Percentiles rank a stretch among this genome's conserved stretches.
Evolutionary conservation across 2,113 vertebrate species (phyloP).

Genomic region (Microcebus ravelobensis): DNA sequence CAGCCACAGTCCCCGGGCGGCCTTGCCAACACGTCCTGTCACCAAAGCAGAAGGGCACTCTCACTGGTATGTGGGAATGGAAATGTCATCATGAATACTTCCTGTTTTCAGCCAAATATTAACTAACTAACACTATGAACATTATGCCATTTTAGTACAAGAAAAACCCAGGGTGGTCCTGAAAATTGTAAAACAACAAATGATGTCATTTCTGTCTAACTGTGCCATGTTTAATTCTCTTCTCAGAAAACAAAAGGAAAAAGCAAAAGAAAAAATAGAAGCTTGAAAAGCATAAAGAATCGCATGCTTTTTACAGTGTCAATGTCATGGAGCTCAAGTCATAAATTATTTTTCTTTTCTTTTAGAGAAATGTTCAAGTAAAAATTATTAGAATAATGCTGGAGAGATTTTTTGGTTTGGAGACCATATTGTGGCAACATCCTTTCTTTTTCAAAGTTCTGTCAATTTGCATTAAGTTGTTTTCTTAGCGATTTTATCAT

Average conservation of each 20-base stretch:
- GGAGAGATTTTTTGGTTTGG: conserved; percentile 34
- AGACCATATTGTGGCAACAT: conserved; percentile 48
- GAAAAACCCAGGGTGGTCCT: not conserved
- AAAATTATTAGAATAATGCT: conserved; percentile 17
- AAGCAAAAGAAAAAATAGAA: not conserved
- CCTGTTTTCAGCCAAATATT: not conserved
- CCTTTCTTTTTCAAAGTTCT: conserved; percentile 26
- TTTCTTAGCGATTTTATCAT: conserved; percentile 71
- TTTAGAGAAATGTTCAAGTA: conserved; percentile 25
- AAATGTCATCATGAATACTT: not conserved
- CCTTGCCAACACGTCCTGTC: not conserved
- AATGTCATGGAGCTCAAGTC: not conserved
- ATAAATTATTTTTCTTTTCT: conserved; percentile 58
- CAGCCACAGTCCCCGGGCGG: not conserved
- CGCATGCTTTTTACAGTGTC: not conserved
- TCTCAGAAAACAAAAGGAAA: conserved; percentile 4
- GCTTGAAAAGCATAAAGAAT: conserved; percentile 18
- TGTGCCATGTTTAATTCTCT: conserved; percentile 22
- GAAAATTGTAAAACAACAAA: conserved; percentile 17
- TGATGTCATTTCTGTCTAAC: not conserved
- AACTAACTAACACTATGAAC: not conserved
- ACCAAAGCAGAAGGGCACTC: conserved; percentile 15
- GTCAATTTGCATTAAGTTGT: conserved; percentile 62
- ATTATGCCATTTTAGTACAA: not conserved
- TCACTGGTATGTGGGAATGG: not conserved